Evolutionary conservation across 2,797 vertebrate species (phyloP).

Genomic region (Ceyx erithaca): DNA sequence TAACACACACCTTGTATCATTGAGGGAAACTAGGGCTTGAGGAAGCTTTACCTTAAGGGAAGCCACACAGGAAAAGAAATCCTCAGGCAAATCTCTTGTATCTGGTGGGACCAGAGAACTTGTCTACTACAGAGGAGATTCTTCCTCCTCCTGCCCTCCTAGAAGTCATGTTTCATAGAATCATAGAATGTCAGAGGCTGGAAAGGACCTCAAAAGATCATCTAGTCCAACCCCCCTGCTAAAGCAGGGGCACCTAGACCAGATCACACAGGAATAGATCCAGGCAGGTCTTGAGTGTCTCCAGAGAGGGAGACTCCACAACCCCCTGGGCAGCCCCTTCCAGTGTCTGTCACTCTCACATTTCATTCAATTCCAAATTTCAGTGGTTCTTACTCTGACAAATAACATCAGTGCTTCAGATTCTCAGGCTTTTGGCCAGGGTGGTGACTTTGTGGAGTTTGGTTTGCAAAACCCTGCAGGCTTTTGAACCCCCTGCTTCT

Average conservation of each 20-base stretch:
- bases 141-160: not conserved
- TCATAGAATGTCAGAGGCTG: no score
- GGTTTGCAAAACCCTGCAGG: not conserved
- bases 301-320: no score
- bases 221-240: no score
- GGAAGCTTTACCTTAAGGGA: not conserved
- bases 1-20: not conserved
- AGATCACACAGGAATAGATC: no score
- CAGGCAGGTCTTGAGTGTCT: no score
- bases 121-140: not conserved
- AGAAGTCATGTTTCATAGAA: not conserved
- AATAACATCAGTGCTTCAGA: not conserved
- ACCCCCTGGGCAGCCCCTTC: no score
- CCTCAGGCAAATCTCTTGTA: not conserved
- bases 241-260: no score
- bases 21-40: not conserved
- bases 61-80: not conserved
- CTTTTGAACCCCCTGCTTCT: not conserved
- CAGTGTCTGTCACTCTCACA: no score
- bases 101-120: not conserved
- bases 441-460: not conserved
- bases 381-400: not conserved
- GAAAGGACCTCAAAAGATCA: no score
- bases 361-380: not conserved
- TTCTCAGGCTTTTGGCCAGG: not conserved